Conservation (phyloP, 1,140 invertebrate species). For the Drosophila nebulosa region DNA sequence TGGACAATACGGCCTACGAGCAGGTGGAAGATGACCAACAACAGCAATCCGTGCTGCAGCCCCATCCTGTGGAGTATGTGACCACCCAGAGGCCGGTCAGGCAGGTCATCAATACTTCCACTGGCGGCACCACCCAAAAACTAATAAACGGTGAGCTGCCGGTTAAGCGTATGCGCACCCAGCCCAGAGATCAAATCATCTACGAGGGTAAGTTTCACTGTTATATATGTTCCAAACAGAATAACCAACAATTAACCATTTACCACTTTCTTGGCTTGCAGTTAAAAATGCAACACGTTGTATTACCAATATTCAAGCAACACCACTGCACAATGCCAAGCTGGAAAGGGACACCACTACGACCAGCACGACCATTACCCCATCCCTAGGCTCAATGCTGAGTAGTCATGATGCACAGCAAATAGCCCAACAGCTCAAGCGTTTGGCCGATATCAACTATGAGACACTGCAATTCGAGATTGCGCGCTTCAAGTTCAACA, state of each 20-base stretch:
- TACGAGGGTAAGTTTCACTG: slow-evolving; percentile 56
- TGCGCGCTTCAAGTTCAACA: slow-evolving; percentile 77
- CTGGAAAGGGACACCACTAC: slow-evolving; percentile 32
- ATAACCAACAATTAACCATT: neutral
- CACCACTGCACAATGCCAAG: slow-evolving; percentile 61
- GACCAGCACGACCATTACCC: neutral
- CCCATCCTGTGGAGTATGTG: slow-evolving; percentile 39
- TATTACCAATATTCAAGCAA: slow-evolving; percentile 56
- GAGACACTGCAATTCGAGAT: slow-evolving; percentile 78
- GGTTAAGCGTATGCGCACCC: slow-evolving; percentile 59
- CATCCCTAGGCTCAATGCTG: slow-evolving; percentile 36
- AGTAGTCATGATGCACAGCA: slow-evolving; percentile 62
- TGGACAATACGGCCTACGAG: slow-evolving; percentile 63
- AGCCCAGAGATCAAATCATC: slow-evolving; percentile 67
- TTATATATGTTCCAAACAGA: neutral
- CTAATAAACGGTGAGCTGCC: slow-evolving; percentile 76
- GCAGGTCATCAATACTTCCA: slow-evolving; percentile 20
- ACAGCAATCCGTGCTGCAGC: slow-evolving; percentile 18
- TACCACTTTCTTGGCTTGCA: slow-evolving; percentile 15
- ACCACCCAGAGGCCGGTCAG: slow-evolving; percentile 12
- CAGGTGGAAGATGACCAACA: slow-evolving; percentile 55
- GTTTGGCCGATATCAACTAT: slow-evolving; percentile 73
- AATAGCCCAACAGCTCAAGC: slow-evolving; percentile 70
- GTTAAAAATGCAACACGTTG: slow-evolving; percentile 71
- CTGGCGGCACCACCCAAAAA: slow-evolving; percentile 44